phyloP scores from a whole-genome alignment of 2,113 vertebrate species.

The Myotis davidii region DNA sequence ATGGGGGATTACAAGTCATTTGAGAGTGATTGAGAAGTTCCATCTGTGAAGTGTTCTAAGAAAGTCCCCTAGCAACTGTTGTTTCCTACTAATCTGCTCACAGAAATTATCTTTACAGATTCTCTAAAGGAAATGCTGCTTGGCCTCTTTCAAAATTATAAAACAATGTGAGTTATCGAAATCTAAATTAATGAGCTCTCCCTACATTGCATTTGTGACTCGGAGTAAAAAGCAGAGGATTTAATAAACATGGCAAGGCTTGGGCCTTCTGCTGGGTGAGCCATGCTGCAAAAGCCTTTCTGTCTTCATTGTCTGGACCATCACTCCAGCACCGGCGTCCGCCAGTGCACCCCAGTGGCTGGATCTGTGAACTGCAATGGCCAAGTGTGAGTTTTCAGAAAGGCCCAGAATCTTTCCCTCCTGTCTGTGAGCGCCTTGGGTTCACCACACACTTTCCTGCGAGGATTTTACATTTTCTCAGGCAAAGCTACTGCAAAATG shows the following conservation, averaged over 20 bases:
- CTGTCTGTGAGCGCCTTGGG: not conserved
- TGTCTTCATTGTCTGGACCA: not conserved
- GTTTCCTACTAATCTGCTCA: not conserved
- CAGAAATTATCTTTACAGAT: not conserved
- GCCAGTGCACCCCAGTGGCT: not conserved
- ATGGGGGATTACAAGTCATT: not conserved
- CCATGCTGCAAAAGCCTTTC: not conserved
- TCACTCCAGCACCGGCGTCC: rapidly evolving
- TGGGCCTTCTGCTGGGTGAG: not conserved
- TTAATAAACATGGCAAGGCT: not conserved
- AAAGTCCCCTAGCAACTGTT: not conserved
- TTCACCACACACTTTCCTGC: not conserved
- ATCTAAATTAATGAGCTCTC: slow-evolving; percentile 38
- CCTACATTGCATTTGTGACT: not conserved
- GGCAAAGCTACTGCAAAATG: not conserved
- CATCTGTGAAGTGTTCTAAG: not conserved
- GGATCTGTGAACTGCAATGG: not conserved
- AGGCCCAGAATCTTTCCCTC: not conserved
- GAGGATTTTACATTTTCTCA: not conserved
- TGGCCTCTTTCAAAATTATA: not conserved
- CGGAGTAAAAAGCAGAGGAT: slow-evolving; percentile 19
- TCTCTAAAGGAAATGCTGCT: not conserved
- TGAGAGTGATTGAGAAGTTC: not conserved
- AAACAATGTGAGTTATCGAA: not conserved
- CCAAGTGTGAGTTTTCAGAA: no score